Evolutionary conservation across 1,140 invertebrate genomes (phyloP).

Genomic region (Drosophila hydei): DNA sequence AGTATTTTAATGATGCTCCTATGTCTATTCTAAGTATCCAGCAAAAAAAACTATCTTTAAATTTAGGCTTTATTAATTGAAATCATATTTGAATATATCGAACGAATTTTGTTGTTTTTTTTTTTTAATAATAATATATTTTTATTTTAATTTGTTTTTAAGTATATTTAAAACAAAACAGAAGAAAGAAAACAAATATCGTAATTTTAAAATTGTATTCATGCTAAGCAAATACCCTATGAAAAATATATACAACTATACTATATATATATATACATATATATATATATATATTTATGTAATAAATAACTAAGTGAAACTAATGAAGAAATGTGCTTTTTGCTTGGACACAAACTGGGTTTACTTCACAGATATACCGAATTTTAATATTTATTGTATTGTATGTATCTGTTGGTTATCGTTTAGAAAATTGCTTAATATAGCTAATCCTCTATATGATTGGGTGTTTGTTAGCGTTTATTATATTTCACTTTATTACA

Average conservation of each 20-base stretch:
- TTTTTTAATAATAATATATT: conserved; percentile 9
- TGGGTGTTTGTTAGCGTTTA: too few species aligned
- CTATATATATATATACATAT: conserved; percentile 17
- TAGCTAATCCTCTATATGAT: too few species aligned
- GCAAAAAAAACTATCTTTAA: conserved; percentile 18
- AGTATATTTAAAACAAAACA: background rate
- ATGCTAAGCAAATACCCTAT: conserved; percentile 37
- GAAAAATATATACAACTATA: conserved; percentile 28
- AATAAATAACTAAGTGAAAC: conserved; percentile 48
- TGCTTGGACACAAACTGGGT: background rate
- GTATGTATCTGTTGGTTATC: too few species aligned
- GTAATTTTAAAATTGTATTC: conserved; percentile 12
- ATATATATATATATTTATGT: conserved; percentile 35
- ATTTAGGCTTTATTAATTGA: conserved; percentile 7
- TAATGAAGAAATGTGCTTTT: background rate
- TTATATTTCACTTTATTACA: too few species aligned
- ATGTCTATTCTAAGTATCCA: conserved; percentile 8
- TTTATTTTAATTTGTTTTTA: conserved; percentile 3
- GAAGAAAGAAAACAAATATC: conserved; percentile 13
- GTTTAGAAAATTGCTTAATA: too few species aligned
- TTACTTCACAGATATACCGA: too few species aligned
- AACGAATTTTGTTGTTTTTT: conserved; percentile 46
- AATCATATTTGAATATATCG: conserved; percentile 13
- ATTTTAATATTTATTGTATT: too few species aligned
- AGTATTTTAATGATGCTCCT: background rate